Evolutionary conservation across 2,888 invertebrate genomes (phyloP).

Genomic region (Punctoribates punctum): DNA sequence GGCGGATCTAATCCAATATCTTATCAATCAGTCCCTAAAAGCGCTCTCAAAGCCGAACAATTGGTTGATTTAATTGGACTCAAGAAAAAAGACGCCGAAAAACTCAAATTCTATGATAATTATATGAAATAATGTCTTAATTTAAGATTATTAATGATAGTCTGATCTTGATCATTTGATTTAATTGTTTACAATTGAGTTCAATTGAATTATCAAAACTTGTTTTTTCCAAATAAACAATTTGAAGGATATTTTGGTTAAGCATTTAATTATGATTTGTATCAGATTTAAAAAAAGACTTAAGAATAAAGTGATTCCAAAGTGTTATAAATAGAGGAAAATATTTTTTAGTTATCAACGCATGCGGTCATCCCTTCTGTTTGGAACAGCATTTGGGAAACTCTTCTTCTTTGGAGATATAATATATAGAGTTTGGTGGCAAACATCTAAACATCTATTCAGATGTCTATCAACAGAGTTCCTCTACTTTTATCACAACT

Average conservation of each 20-base stretch:
- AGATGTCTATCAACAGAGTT: conserved; percentile 16
- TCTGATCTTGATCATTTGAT: neutral
- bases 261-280: too few species aligned
- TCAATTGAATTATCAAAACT: neutral
- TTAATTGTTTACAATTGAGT: neutral
- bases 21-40: conserved; percentile 31
- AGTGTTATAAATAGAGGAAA: neutral
- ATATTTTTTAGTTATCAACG: conserved; percentile 12
- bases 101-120: conserved; percentile 19
- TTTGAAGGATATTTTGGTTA: neutral
- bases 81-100: conserved; percentile 27
- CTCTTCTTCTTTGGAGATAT: neutral
- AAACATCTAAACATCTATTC: neutral
- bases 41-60: conserved; percentile 20
- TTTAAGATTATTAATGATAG: neutral
- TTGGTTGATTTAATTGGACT: conserved; percentile 17
- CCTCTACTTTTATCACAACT: neutral
- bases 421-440: neutral
- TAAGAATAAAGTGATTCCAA: neutral
- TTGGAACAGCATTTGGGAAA: neutral
- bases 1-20: conserved; percentile 2
- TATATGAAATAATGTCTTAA: conserved; percentile 28
- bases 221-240: neutral
- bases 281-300: neutral
- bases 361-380: conserved; percentile 16